These are phyloP conservation scores for Lepetodrilus schrolli DNA, from an alignment of 2,888 invertebrate genomes.

Conservation along the genomic window DNA sequence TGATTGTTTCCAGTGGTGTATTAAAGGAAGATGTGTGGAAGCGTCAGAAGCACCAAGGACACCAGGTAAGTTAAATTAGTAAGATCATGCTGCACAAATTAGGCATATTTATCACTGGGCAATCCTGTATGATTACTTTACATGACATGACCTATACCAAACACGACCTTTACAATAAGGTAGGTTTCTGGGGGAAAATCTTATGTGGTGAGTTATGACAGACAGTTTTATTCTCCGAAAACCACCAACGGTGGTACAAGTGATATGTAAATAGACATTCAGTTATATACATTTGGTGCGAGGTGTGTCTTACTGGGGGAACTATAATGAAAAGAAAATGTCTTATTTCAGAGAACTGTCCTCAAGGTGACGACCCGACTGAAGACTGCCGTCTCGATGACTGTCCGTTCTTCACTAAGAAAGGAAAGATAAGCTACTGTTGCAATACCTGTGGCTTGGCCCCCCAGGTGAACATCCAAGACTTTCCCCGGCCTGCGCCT, in stretches of 20 bases:
- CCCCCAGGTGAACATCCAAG: neutral
- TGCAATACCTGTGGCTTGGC: constrained; percentile 38
- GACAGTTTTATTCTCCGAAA: neutral
- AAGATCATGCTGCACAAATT: too few species aligned
- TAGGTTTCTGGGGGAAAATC: too few species aligned
- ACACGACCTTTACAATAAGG: too few species aligned
- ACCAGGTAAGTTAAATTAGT: too few species aligned
- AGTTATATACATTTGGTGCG: too few species aligned
- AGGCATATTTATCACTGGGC: too few species aligned
- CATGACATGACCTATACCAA: too few species aligned
- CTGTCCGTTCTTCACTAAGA: constrained; percentile 35
- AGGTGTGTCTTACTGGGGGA: too few species aligned
- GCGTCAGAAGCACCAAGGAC: constrained; percentile 17
- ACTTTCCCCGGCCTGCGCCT: neutral
- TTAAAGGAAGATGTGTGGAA: constrained; percentile 23
- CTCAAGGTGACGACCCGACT: constrained; percentile 38
- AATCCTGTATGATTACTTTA: too few species aligned
- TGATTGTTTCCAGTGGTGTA: constrained; percentile 40
- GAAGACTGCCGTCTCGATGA: constrained; percentile 34
- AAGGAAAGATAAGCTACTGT: constrained; percentile 34
- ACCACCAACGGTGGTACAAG: too few species aligned
- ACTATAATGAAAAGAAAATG: too few species aligned
- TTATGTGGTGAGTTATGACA: too few species aligned
- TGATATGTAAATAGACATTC: neutral
- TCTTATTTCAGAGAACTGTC: constrained; percentile 36